These are phyloP conservation scores for Phoenicopterus ruber DNA, from an alignment of 2,113 vertebrate genomes.

Conservation along the genomic window DNA sequence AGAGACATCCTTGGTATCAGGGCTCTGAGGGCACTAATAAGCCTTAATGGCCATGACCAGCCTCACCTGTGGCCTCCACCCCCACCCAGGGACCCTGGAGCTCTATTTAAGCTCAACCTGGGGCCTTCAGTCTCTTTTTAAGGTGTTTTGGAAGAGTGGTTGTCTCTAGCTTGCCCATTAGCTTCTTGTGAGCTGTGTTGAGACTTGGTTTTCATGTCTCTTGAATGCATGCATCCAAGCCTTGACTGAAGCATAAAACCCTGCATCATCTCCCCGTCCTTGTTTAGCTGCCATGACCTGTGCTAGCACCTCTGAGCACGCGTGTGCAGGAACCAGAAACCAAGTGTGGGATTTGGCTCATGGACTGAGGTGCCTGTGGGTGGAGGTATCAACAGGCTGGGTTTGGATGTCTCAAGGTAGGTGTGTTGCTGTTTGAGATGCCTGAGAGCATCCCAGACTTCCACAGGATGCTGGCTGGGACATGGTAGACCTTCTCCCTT, in stretches of 20 bases:
- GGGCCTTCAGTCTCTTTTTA: fast-evolving
- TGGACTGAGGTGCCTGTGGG: background rate
- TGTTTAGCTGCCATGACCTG: background rate
- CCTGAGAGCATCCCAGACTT: background rate
- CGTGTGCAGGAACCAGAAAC: background rate
- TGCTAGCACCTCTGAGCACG: background rate
- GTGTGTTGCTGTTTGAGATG: background rate
- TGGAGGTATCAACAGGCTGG: background rate
- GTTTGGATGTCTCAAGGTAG: background rate
- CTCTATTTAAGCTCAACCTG: background rate
- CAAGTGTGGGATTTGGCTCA: background rate
- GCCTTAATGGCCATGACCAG: background rate
- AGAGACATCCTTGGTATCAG: background rate
- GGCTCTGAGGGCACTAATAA: background rate
- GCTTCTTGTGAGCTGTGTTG: fast-evolving
- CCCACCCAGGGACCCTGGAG: background rate
- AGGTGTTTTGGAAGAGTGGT: background rate
- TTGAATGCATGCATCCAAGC: fast-evolving
- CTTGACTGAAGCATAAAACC: background rate
- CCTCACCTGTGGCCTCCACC: background rate
- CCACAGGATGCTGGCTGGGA: background rate
- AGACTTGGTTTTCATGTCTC: fast-evolving
- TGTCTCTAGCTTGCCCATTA: fast-evolving
- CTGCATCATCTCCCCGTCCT: background rate
- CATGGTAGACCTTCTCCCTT: background rate